phyloP scores from a whole-genome alignment of 2,888 invertebrate genomes.

The Myopa testacea region DNA sequence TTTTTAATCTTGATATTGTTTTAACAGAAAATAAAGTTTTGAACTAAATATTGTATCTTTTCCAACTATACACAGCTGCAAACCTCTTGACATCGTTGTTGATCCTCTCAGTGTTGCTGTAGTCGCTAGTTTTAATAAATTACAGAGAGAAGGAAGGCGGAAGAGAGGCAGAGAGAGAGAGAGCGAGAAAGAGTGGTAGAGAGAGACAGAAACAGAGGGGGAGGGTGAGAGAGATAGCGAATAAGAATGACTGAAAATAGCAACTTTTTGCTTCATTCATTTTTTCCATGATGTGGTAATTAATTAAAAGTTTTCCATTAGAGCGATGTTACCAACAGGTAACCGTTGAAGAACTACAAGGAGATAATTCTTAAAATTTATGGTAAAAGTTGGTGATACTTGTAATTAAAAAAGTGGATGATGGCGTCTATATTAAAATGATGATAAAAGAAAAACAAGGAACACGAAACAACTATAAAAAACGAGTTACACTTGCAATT shows the following conservation, averaged over 20 bases:
- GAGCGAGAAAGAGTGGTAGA: neutral
- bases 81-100: neutral
- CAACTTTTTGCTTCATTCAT: conserved; percentile 12
- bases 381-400: no score
- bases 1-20: no score
- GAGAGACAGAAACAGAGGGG: neutral
- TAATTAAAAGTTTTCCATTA: conserved; percentile 24
- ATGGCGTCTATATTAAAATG: no score
- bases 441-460: no score
- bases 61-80: neutral
- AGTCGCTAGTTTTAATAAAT: neutral
- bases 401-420: no score
- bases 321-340: neutral
- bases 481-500: no score
- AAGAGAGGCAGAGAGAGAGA: neutral
- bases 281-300: conserved; percentile 16
- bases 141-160: neutral
- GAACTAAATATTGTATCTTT: no score
- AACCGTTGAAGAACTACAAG: neutral
- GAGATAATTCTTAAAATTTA: neutral
- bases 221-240: neutral
- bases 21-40: no score
- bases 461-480: neutral
- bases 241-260: neutral
- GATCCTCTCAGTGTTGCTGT: neutral